Evolutionary conservation across 2,113 vertebrate species (phyloP), one percentile per base, ranked within the genome.

Genomic region (Sebastes schlegelii): DNA sequence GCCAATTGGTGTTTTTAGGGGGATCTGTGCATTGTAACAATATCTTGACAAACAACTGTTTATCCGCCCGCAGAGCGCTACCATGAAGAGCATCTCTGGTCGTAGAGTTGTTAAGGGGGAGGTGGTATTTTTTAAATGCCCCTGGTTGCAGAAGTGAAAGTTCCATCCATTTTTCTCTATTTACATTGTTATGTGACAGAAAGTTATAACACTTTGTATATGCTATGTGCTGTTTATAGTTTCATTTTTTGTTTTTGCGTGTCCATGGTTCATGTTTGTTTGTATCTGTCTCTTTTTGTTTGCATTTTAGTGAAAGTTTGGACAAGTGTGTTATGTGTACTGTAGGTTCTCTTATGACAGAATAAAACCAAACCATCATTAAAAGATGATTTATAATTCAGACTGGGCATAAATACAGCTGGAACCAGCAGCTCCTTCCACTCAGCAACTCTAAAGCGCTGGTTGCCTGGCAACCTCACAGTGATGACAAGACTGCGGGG

Each of bases 391-490:
- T 61, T 40, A 11, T 42, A 66, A 46, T 55, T 65, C 40, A 17
- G 61, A 55, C 13, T 46, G 54, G 43, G 8, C 10, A 40, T 34
- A 66, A 49, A 49, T 12, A 23, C 46, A 6, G 13, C 0, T 51
- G 13, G 5, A 52, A 79, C 9, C 77, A 70, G 77, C 34, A 63
- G 34, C 66, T 51, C 34, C 17, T 60, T 48, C 11, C 17, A 68
- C 43, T 60, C 49, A 60, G 43, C 51, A 77, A 57, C 75, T 45
- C 14, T 76, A 5, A 17, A 67, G 12, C 6, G 0, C 17, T 58
- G 64, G 64, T 71, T 79, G 17, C 57, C n/a, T 62, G 57, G 57
- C 55, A 70, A 79, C 67, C n/a, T 63, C 57, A 54, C 7, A 0
- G 1, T 26, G 58, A 55, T 43, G 7, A n/a, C 26, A 43, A 52